A percentile compares a stretch with the other conserved stretches of the same genome.
These are phyloP conservation scores for Bellardia pandia DNA, from an alignment of 2,888 invertebrate genomes.

Conservation along the genomic window DNA sequence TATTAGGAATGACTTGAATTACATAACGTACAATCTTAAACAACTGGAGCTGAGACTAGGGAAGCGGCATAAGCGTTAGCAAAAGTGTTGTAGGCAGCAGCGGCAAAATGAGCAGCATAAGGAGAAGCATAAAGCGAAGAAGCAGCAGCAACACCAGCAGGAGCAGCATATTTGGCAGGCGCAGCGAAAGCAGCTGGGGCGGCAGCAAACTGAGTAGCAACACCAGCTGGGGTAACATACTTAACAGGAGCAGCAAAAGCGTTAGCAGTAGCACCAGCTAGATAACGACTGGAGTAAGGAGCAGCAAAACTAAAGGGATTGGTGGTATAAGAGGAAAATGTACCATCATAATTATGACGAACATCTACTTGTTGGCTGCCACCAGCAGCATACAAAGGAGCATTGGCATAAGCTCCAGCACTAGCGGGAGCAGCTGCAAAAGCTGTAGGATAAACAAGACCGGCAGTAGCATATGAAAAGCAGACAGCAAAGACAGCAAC, in stretches of 20 bases:
- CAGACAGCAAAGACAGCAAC: constrained; percentile 78
- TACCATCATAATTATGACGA: constrained; percentile 81
- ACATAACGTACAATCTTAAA: constrained; percentile 4
- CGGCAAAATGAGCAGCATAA: constrained; percentile 74
- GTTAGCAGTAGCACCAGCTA: constrained; percentile 77
- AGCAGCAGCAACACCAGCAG: constrained; percentile 73
- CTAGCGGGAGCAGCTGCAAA: constrained; percentile 75
- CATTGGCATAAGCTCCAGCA: constrained; percentile 84
- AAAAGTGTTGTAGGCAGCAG: constrained; percentile 16
- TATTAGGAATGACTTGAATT: not conserved
- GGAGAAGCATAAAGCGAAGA: constrained; percentile 42
- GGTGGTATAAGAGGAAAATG: constrained; percentile 81
- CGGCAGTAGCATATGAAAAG: constrained; percentile 76
- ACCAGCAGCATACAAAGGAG: constrained; percentile 82
- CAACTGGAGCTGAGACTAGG: constrained; percentile 16
- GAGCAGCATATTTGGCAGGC: constrained; percentile 54
- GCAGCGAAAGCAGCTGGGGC: constrained; percentile 73
- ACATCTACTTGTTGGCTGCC: constrained; percentile 82
- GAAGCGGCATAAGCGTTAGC: constrained; percentile 28
- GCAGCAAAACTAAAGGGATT: constrained; percentile 79
- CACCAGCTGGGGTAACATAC: constrained; percentile 31
- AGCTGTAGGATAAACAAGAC: constrained; percentile 75
- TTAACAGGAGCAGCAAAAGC: constrained; percentile 66
- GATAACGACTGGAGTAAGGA: constrained; percentile 80
- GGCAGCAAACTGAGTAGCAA: constrained; percentile 68